A percentile compares a stretch with the other conserved stretches of the same genome.
Evolutionary conservation across 2,888 invertebrate species (phyloP).

Genomic region (Campaea margaritaria): DNA sequence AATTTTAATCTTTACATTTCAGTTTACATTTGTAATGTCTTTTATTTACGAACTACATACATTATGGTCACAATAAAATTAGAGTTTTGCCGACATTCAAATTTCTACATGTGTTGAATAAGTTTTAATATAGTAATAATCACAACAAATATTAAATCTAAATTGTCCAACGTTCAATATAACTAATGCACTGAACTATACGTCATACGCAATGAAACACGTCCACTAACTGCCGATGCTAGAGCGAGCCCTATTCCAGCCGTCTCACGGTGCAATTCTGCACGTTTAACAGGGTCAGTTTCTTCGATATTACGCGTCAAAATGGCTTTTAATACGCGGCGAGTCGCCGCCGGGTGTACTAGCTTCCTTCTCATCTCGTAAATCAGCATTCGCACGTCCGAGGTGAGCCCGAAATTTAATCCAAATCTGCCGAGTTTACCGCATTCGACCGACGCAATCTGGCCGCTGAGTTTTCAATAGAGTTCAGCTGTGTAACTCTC

Average conservation of each 20-base stretch:
- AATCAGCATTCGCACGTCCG: too few relatives aligned
- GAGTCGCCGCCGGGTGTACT: too few relatives aligned
- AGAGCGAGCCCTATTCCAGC: background rate
- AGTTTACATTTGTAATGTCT: conserved; percentile 7
- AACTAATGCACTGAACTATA: conserved; percentile 19
- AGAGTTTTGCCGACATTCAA: conserved; percentile 4
- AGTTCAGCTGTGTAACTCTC: too few relatives aligned
- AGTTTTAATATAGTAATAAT: conserved; percentile 43
- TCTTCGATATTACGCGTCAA: too few relatives aligned
- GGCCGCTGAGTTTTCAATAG: too few relatives aligned
- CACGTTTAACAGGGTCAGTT: too few relatives aligned
- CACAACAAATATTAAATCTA: conserved; percentile 46
- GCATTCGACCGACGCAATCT: too few relatives aligned
- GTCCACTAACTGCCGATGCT: background rate
- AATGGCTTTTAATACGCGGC: too few relatives aligned
- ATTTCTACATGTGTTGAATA: conserved; percentile 21
- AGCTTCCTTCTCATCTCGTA: too few relatives aligned
- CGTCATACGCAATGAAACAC: conserved; percentile 5
- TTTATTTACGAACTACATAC: conserved; percentile 4
- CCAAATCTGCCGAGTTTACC: too few relatives aligned
- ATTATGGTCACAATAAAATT: background rate
- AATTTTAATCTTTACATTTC: conserved; percentile 1
- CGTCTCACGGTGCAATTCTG: conserved; percentile 5
- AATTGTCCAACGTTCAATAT: conserved; percentile 17
- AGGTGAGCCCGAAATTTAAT: too few relatives aligned